Evolutionary conservation across 2,888 invertebrate genomes (phyloP), one percentile per base, ranked within the genome.

Genomic region (Agrochola litura): DNA sequence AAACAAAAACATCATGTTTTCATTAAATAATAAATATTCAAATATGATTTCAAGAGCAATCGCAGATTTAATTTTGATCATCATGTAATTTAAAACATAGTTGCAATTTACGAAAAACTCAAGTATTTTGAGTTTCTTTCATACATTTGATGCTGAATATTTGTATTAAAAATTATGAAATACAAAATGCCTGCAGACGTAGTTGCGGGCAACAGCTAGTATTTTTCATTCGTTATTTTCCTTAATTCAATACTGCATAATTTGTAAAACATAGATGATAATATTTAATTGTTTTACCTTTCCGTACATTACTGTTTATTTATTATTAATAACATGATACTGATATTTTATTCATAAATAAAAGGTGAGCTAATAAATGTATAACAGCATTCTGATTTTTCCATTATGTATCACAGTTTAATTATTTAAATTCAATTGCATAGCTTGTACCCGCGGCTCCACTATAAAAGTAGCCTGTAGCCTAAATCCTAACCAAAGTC

Each of bases 201-300:
- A 64, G 10, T 25, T 5, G 0, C 2, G 1, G 43, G 0, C 10
- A 46, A 46, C n/a, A 65, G 41, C 41, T 41, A 56, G 12, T 25
- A 43, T 25, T 16, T 37, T 61, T 14, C 14, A 52, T 3, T 54
- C 9, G 19, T 16, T 30, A 25, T 68, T 56, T 43, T 68, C 43
- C 22, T 69, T n/a, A 19, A 70, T 10, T 43, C 22, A 43, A 66
- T 41, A 43, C 41, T 52, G n/a, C 16, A 22, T n/a, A 16, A 30
- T 61, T 43, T 46, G n/a, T 25, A 65, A 65, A 63, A 30, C 19
- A 30, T 8, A 63, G 9, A 54, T n/a, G n/a, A n/a, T n/a, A n/a
- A n/a, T n/a, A n/a, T n/a, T n/a, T n/a, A n/a, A n/a, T 54, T 73
- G 14, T 54, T 74, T 75, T 74, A 75, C 52, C 74, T 75, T 54